These are phyloP conservation scores for Saccopteryx leptura DNA, from an alignment of 2,113 vertebrate species.

Conservation along the genomic window DNA sequence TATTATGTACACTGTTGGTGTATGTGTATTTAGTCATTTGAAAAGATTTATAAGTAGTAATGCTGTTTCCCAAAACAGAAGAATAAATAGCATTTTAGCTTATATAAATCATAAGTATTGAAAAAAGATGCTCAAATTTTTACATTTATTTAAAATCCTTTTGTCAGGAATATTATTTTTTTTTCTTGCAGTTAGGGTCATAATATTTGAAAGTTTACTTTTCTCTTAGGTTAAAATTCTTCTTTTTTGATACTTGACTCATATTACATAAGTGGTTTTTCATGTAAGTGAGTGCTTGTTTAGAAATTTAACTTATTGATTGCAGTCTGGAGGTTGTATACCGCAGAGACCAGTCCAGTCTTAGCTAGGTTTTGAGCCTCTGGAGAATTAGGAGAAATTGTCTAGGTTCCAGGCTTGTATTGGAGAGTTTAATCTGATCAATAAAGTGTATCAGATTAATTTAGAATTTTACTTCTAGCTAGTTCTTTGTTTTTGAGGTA, in stretches of 20 bases:
- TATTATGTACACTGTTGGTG: not conserved
- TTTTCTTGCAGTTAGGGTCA: not conserved
- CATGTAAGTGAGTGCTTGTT: not conserved
- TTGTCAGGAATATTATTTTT: not conserved
- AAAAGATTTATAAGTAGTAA: constrained; percentile 56
- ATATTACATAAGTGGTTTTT: not conserved
- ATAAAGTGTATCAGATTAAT: not conserved
- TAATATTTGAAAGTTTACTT: constrained; percentile 28
- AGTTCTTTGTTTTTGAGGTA: constrained; percentile 12
- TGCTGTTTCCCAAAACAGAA: constrained; percentile 52
- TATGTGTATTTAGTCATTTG: constrained; percentile 34
- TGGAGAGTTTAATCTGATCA: not conserved
- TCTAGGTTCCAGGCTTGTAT: not conserved
- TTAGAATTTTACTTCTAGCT: not conserved
- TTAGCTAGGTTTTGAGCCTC: not conserved
- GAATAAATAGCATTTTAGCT: constrained; percentile 20
- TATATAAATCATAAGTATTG: not conserved
- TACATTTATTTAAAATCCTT: constrained; percentile 52
- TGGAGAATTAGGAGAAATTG: not conserved
- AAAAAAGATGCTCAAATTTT: constrained; percentile 16
- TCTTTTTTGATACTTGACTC: not conserved
- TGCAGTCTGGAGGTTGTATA: not conserved
- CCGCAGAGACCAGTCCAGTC: not conserved
- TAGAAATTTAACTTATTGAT: not conserved
- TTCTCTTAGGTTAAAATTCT: constrained; percentile 33